A percentile compares a stretch with the other conserved stretches of the same genome.
phyloP scores from a whole-genome alignment of 2,113 vertebrate species.

The Forbesichthys agassizii region DNA sequence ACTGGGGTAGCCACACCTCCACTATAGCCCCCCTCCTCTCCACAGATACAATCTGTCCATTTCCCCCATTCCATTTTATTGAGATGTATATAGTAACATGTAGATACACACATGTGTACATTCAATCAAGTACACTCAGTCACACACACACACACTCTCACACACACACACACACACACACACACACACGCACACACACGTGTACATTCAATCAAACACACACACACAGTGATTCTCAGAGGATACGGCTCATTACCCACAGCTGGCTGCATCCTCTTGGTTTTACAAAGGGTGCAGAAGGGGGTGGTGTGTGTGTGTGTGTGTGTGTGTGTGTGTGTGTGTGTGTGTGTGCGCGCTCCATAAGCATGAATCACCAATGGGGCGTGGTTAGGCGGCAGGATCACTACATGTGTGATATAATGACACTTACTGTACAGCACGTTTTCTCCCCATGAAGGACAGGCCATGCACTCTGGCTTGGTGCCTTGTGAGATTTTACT shows the following conservation, averaged over 20 bases:
- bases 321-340: too few species aligned
- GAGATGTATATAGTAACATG: slow-evolving; percentile 70
- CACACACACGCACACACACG: slow-evolving; percentile 5
- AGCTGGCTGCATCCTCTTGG: slow-evolving; percentile 76
- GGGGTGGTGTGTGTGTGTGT: too few species aligned
- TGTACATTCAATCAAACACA: neutral
- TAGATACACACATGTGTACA: slow-evolving; percentile 46
- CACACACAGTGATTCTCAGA: slow-evolving; percentile 29
- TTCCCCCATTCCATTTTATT: slow-evolving; percentile 71
- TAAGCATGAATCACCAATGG: too few species aligned
- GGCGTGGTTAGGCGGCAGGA: too few species aligned
- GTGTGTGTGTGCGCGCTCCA: too few species aligned
- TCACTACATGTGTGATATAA: too few species aligned
- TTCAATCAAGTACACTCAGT: neutral
- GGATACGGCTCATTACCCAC: slow-evolving; percentile 75
- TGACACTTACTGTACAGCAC: too few species aligned
- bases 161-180: neutral
- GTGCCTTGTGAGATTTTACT: too few species aligned
- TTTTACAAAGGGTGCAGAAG: slow-evolving; percentile 74
- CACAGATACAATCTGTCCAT: slow-evolving; percentile 55
- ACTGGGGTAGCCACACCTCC: slow-evolving; percentile 50
- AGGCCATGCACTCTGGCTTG: too few species aligned
- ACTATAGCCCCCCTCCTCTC: slow-evolving; percentile 17
- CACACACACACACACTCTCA: neutral
- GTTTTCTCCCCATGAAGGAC: too few species aligned